A percentile compares a stretch with the other conserved stretches of the same genome.
These are phyloP conservation scores for Lithophane leautieri DNA, from an alignment of 2,888 invertebrate genomes.

Conservation along the genomic window DNA sequence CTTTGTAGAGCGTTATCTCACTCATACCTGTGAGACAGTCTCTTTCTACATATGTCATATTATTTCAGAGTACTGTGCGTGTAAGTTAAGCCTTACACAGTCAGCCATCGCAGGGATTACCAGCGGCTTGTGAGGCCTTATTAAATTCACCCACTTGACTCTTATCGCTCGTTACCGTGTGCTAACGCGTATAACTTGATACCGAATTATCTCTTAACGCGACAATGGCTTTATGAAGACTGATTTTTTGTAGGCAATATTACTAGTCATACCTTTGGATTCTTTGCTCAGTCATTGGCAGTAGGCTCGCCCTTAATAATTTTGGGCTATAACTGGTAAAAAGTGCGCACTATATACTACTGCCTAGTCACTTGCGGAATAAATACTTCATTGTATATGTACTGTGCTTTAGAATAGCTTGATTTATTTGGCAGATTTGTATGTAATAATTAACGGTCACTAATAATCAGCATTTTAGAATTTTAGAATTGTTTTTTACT, in stretches of 20 bases:
- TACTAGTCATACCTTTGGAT: not conserved
- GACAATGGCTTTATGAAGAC: conserved; percentile 10
- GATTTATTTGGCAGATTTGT: too few relatives aligned
- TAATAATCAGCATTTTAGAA: too few relatives aligned
- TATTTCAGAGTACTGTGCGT: not conserved
- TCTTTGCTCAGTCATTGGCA: not conserved
- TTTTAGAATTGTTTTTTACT: too few relatives aligned
- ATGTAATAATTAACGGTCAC: too few relatives aligned
- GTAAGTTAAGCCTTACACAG: conserved; percentile 7
- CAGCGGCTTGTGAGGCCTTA: conserved; percentile 43
- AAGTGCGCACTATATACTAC: not conserved
- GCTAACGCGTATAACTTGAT: conserved; percentile 26
- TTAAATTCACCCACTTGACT: conserved; percentile 51
- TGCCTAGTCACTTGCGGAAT: too few relatives aligned
- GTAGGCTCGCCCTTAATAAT: not conserved
- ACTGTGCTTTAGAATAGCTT: too few relatives aligned
- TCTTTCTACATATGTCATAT: not conserved
- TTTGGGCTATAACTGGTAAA: not conserved
- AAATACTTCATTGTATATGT: too few relatives aligned
- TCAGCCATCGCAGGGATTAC: conserved; percentile 36
- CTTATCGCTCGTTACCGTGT: conserved; percentile 44
- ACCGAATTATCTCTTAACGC: conserved; percentile 35
- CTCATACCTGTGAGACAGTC: too few relatives aligned
- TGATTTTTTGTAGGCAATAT: conserved; percentile 6
- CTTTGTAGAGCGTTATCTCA: not conserved